These are phyloP conservation scores for Podarcis cretensis DNA, from an alignment of 2,113 vertebrate species.

Conservation along the genomic window DNA sequence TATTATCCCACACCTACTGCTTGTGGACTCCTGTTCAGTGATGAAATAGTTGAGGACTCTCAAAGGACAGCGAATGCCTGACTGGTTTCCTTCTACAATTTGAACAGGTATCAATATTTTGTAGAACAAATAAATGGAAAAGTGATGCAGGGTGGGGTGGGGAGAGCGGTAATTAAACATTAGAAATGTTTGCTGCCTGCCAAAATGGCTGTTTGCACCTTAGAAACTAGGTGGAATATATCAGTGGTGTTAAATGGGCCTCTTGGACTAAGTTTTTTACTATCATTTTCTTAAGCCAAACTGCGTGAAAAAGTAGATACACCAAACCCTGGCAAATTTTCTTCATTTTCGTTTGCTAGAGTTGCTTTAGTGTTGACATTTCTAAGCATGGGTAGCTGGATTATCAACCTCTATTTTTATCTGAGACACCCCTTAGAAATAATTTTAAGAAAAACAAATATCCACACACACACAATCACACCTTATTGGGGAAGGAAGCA, in stretches of 20 bases:
- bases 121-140: not conserved
- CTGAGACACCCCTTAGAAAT: too few relatives aligned
- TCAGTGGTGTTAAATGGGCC: not conserved
- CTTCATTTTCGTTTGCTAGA: not conserved
- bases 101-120: not conserved
- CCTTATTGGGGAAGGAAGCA: not conserved
- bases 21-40: slow-evolving; percentile 37
- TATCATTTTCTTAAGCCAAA: not conserved
- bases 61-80: slow-evolving; percentile 32
- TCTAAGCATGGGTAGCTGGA: not conserved
- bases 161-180: not conserved
- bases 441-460: too few relatives aligned
- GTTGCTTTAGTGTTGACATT: not conserved
- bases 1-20: slow-evolving; percentile 24
- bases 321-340: not conserved
- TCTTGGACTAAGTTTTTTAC: not conserved
- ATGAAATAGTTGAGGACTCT: slow-evolving; percentile 36
- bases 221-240: slow-evolving; percentile 20
- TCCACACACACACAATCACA: not conserved
- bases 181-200: not conserved
- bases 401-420: too few relatives aligned
- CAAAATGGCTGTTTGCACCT: slow-evolving; percentile 23
- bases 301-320: not conserved
- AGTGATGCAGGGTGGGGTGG: too few relatives aligned
- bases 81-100: slow-evolving; percentile 2